phyloP scores from a whole-genome alignment of 1,140 invertebrate genomes.

The Drosophila nannoptera region DNA sequence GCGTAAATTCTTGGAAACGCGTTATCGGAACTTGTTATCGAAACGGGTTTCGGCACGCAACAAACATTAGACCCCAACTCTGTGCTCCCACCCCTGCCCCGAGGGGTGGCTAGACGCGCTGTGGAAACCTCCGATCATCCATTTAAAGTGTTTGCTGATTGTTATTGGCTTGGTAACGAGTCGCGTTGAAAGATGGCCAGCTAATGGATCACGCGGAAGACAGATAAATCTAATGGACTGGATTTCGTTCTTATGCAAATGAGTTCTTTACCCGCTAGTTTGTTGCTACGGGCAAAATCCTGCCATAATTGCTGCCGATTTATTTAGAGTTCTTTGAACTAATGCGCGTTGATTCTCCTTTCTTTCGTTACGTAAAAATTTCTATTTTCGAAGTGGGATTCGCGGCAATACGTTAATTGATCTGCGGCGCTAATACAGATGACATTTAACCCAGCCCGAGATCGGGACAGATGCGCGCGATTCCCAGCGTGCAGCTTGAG shows the following conservation, averaged over 20 bases:
- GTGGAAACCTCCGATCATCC: too few relatives aligned
- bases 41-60: too few relatives aligned
- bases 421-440: not conserved
- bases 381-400: not conserved
- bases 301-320: too few relatives aligned
- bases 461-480: not conserved
- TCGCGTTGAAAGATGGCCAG: constrained; percentile 8
- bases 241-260: constrained; percentile 36
- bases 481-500: not conserved
- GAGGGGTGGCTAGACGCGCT: too few relatives aligned
- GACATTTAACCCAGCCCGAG: constrained; percentile 1
- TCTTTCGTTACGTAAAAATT: too few relatives aligned
- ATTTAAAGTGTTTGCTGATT: too few relatives aligned
- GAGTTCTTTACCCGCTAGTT: not conserved
- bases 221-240: constrained; percentile 1
- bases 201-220: constrained; percentile 18
- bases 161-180: not conserved
- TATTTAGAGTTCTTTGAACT: not conserved
- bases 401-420: constrained; percentile 16
- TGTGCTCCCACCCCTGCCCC: too few relatives aligned
- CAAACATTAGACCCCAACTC: too few relatives aligned
- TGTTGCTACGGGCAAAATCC: not conserved
- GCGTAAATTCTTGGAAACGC: constrained; percentile 38
- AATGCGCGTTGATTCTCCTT: too few relatives aligned
- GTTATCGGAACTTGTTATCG: not conserved